These are phyloP conservation scores for Platerodrilus igneus DNA, from an alignment of 2,888 invertebrate genomes.

Conservation along the genomic window DNA sequence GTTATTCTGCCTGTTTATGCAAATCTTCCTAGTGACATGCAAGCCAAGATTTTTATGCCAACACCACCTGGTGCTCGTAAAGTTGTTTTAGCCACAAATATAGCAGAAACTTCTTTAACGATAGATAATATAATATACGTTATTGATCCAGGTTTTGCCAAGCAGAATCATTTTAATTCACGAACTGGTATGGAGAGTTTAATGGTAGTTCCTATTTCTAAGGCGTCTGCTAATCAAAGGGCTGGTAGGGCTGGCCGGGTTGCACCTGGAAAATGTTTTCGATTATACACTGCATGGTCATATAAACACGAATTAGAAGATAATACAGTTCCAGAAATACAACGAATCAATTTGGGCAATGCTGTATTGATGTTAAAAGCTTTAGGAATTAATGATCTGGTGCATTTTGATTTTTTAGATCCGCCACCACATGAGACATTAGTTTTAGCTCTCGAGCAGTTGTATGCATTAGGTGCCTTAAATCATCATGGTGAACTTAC, in stretches of 20 bases:
- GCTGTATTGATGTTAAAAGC: conserved; percentile 96
- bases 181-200: conserved; percentile 98
- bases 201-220: conserved; percentile 97
- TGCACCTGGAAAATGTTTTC: conserved; percentile 96
- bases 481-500: conserved; percentile 98
- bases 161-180: conserved; percentile 97
- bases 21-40: conserved; percentile 97
- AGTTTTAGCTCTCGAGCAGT: conserved; percentile 83
- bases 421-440: conserved; percentile 90
- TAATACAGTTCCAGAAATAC: conserved; percentile 97
- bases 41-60: conserved; percentile 97
- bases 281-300: conserved; percentile 97
- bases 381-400: conserved; percentile 93
- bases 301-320: conserved; percentile 98
- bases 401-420: conserved; percentile 98
- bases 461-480: conserved; percentile 94
- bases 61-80: conserved; percentile 96
- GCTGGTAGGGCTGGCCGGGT: conserved; percentile 95
- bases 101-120: conserved; percentile 97
- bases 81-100: conserved; percentile 96
- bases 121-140: conserved; percentile 99
- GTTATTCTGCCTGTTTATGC: conserved; percentile 95
- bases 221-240: conserved; percentile 95
- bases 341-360: conserved; percentile 94
- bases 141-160: conserved; percentile 99